phyloP scores from a whole-genome alignment of 2,888 invertebrate species.

The Elysia crispata region DNA sequence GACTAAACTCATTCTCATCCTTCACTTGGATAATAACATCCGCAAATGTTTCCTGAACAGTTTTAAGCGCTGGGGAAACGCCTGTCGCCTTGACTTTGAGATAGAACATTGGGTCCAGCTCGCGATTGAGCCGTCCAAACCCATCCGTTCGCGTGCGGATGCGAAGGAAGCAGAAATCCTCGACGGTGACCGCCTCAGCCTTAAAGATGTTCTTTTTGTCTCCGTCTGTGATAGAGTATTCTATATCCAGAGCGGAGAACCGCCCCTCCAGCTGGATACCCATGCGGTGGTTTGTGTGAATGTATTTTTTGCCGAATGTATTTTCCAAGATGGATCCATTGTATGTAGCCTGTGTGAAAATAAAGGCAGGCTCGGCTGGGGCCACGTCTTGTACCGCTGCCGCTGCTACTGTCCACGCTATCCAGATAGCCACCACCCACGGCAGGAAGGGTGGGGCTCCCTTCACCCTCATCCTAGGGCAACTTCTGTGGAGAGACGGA shows the following conservation, averaged over 20 bases:
- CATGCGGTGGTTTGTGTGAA: conserved; percentile 85
- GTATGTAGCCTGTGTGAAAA: conserved; percentile 71
- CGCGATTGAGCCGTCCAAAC: conserved; percentile 93
- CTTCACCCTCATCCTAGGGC: conserved; percentile 9
- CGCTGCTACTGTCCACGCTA: conserved; percentile 15
- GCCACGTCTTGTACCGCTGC: not conserved
- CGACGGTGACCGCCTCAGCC: conserved; percentile 91
- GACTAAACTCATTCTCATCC: conserved; percentile 87
- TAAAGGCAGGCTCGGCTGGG: conserved; percentile 33
- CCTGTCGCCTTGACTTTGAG: conserved; percentile 86
- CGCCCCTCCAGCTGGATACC: conserved; percentile 83
- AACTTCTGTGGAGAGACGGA: not conserved
- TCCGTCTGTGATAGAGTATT: conserved; percentile 91
- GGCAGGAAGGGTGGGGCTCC: conserved; percentile 36
- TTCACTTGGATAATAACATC: conserved; percentile 80
- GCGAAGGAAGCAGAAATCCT: conserved; percentile 95
- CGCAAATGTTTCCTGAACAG: conserved; percentile 64
- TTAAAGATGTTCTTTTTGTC: conserved; percentile 93
- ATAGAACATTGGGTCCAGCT: conserved; percentile 89
- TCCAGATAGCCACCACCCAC: conserved; percentile 35
- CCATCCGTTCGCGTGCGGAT: conserved; percentile 92
- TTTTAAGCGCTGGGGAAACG: conserved; percentile 78
- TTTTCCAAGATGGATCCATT: conserved; percentile 74
- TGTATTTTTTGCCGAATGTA: conserved; percentile 86
- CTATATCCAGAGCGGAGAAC: conserved; percentile 79